Evolutionary conservation across 2,888 invertebrate genomes (phyloP).

Genomic region (Therioaphis trifolii): DNA sequence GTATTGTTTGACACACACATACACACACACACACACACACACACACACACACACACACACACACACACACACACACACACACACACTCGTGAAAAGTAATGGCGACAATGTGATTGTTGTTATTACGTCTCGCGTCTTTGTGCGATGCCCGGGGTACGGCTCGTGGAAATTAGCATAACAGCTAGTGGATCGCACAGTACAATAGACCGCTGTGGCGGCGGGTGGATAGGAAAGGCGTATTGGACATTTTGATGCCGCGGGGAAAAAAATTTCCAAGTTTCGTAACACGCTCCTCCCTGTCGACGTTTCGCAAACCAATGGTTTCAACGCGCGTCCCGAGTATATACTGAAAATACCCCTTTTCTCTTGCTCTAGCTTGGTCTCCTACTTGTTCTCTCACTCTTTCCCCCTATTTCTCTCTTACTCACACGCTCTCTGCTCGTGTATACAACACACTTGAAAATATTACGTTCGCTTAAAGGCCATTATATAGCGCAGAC

Average conservation of each 20-base stretch:
- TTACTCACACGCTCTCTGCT: too few relatives aligned
- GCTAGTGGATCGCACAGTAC: background rate
- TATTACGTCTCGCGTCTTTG: background rate
- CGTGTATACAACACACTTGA: constrained; percentile 4
- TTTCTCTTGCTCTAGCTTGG: too few relatives aligned
- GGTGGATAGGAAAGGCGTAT: too few relatives aligned
- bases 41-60: too few relatives aligned
- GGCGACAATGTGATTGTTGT: constrained; percentile 50
- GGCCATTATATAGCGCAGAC: constrained; percentile 20
- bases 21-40: too few relatives aligned
- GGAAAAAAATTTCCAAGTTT: constrained; percentile 1
- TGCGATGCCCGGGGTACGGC: background rate
- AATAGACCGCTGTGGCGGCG: background rate
- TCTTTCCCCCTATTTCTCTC: too few relatives aligned
- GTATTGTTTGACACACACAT: constrained; percentile 40
- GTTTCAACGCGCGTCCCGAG: background rate
- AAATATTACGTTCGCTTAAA: constrained; percentile 39
- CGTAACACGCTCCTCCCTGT: constrained; percentile 26
- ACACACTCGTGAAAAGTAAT: constrained; percentile 19
- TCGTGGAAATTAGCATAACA: constrained; percentile 28
- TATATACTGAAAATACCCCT: background rate
- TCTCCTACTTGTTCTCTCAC: too few relatives aligned
- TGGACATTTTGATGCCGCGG: constrained; percentile 23
- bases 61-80: too few relatives aligned
- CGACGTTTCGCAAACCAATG: constrained; percentile 22